Evolutionary conservation across 2,797 vertebrate species (phyloP).

Genomic region (Helicolenus hilgendorfi): DNA sequence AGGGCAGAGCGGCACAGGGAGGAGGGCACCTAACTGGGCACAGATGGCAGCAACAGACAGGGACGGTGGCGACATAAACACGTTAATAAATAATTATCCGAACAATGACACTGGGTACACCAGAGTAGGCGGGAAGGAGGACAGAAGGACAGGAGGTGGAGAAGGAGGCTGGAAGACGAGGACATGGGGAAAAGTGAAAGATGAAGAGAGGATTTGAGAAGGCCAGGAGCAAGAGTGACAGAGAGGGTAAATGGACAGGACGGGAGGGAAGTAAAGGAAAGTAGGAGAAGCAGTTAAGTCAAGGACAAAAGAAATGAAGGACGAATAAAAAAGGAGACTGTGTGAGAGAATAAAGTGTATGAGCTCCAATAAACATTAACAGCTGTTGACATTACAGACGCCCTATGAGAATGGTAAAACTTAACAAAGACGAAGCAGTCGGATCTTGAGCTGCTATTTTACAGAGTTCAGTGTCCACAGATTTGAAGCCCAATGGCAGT

Average conservation of each 20-base stretch:
- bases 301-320: slow-evolving; percentile 26
- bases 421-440: background rate
- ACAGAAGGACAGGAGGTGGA: slow-evolving; percentile 46
- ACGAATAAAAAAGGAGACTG: background rate
- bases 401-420: background rate
- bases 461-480: background rate
- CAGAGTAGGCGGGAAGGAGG: slow-evolving; percentile 23
- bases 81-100: slow-evolving; percentile 85
- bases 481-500: background rate
- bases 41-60: slow-evolving; percentile 85
- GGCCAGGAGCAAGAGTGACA: slow-evolving; percentile 37
- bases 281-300: slow-evolving; percentile 5
- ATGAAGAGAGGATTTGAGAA: slow-evolving; percentile 33
- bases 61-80: slow-evolving; percentile 75
- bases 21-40: slow-evolving; percentile 83
- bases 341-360: background rate
- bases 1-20: slow-evolving; percentile 79
- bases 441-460: slow-evolving; percentile 2
- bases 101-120: slow-evolving; percentile 81
- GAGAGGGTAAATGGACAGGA: slow-evolving; percentile 38
- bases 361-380: slow-evolving; percentile 27
- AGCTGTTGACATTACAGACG: slow-evolving; percentile 11
- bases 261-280: slow-evolving; percentile 17
- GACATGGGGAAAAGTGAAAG: slow-evolving; percentile 11
- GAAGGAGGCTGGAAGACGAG: slow-evolving; percentile 20